These are phyloP conservation scores for Tenthredo livida DNA, from an alignment of 2,888 invertebrate species.

Conservation along the genomic window DNA sequence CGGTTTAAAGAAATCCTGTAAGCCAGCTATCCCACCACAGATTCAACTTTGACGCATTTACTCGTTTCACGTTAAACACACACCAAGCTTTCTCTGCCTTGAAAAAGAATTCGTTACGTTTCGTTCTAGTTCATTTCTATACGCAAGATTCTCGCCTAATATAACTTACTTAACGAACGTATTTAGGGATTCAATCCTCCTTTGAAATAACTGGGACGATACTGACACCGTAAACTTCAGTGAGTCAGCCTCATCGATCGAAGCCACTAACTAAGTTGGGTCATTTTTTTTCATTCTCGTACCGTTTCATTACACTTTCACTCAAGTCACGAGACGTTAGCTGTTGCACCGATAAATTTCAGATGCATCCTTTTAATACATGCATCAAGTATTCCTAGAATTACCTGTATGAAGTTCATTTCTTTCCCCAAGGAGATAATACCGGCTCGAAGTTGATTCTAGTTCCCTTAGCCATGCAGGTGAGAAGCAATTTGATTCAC, in stretches of 20 bases:
- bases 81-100: background rate
- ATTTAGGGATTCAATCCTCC: background rate
- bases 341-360: conserved; percentile 10
- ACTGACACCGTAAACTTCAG: background rate
- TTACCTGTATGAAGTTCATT: background rate
- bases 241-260: background rate
- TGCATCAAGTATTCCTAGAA: background rate
- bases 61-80: conserved; percentile 3
- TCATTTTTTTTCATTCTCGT: background rate
- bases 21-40: background rate
- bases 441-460: background rate
- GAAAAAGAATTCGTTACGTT: background rate
- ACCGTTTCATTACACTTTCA: background rate
- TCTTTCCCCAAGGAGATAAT: background rate
- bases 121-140: conserved; percentile 17
- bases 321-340: conserved; percentile 8
- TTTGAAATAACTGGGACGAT: conserved; percentile 23
- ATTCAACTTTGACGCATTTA: conserved; percentile 4
- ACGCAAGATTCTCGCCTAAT: conserved; percentile 1
- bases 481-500: conserved; percentile 45
- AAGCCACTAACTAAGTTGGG: background rate
- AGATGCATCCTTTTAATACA: background rate
- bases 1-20: conserved; percentile 51
- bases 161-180: background rate
- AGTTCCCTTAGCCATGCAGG: background rate